phyloP scores from a whole-genome alignment of 2,113 vertebrate genomes.

The Heterotilapia buettikoferi region DNA sequence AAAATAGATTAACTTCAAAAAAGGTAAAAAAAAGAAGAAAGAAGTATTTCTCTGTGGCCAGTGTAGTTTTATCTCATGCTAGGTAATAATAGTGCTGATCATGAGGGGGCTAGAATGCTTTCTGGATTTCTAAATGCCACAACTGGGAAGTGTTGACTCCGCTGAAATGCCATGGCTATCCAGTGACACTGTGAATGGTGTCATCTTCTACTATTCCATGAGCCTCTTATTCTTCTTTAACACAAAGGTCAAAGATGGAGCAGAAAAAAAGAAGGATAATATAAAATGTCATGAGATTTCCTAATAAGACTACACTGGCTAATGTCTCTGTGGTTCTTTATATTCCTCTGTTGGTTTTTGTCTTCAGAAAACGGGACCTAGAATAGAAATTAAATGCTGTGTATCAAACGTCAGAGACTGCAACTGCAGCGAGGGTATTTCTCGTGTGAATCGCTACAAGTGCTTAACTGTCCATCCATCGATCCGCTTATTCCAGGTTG shows the following conservation, averaged over 20 bases:
- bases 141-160: constrained; percentile 9
- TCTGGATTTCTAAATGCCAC: constrained; percentile 37
- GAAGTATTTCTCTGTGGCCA: neutral
- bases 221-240: neutral
- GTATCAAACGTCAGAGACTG: neutral
- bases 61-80: neutral
- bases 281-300: neutral
- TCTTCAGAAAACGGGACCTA: neutral
- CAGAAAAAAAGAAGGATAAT: neutral
- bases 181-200: constrained; percentile 5
- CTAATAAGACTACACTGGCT: neutral
- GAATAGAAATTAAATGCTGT: neutral
- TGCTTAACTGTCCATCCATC: neutral
- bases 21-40: neutral
- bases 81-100: constrained; percentile 5
- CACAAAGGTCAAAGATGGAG: neutral
- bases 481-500: neutral
- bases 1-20: neutral
- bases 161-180: constrained; percentile 25
- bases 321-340: neutral
- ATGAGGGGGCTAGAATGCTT: neutral
- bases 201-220: neutral
- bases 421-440: neutral
- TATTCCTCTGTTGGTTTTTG: neutral
- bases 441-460: neutral